Conservation (phyloP, 2,888 invertebrate species). For the Kryphioiulus occultus region DNA sequence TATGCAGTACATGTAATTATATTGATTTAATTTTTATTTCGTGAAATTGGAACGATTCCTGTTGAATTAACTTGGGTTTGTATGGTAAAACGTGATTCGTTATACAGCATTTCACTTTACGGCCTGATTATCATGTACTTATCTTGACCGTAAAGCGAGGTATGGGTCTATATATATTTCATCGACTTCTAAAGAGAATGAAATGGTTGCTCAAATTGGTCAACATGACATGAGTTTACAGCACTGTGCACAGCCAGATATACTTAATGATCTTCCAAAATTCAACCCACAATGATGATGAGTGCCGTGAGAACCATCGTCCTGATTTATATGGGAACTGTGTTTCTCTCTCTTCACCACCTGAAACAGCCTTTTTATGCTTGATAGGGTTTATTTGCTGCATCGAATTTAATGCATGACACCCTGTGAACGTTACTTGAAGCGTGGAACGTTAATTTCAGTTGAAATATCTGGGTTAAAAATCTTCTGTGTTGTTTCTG, state of each 20-base stretch:
- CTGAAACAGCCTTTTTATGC: not conserved
- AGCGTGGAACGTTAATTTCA: not conserved
- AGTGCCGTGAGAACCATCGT: not conserved
- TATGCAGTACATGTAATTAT: too few species aligned
- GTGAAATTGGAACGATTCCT: too few species aligned
- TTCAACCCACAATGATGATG: not conserved
- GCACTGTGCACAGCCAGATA: not conserved
- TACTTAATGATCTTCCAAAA: not conserved
- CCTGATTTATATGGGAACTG: conserved; percentile 1
- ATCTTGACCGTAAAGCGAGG: too few species aligned
- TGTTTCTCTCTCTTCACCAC: not conserved
- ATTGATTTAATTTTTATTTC: too few species aligned
- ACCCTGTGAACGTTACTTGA: not conserved
- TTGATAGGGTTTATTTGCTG: not conserved
- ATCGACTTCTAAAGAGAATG: too few species aligned
- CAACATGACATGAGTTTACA: not conserved
- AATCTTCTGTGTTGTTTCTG: not conserved
- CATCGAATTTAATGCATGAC: not conserved
- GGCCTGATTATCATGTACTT: too few species aligned
- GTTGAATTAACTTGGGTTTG: too few species aligned
- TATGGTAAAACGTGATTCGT: too few species aligned
- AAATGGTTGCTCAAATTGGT: too few species aligned
- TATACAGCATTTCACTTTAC: too few species aligned
- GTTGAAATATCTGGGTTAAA: not conserved
- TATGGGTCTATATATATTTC: too few species aligned